These are phyloP conservation scores for Acanthosepion esculentum DNA, from an alignment of 2,888 invertebrate genomes.

Conservation along the genomic window DNA sequence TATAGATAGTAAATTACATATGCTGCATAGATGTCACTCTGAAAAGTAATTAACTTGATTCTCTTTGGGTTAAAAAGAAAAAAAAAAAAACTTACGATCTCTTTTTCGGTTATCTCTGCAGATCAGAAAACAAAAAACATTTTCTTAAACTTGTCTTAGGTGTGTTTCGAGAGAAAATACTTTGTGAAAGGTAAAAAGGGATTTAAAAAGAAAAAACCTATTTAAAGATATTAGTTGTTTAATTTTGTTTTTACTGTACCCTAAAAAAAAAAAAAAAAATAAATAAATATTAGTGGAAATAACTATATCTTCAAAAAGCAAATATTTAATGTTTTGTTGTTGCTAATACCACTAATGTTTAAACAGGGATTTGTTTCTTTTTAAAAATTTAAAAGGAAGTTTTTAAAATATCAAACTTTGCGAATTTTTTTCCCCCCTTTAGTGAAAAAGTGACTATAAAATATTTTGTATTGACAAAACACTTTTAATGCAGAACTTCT, in stretches of 20 bases:
- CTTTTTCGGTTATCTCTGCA: not conserved
- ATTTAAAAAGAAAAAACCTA: not conserved
- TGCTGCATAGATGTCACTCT: not conserved
- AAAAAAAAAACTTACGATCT: not conserved
- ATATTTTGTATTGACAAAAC: not conserved
- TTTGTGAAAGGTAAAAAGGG: not conserved
- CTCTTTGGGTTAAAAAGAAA: too few species aligned
- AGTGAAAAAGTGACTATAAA: not conserved
- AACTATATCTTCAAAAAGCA: not conserved
- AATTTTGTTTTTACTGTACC: not conserved
- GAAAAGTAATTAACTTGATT: not conserved
- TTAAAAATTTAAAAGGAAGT: not conserved
- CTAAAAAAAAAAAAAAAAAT: not conserved
- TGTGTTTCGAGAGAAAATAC: not conserved
- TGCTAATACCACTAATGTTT: not conserved
- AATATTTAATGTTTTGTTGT: not conserved
- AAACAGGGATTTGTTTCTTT: not conserved
- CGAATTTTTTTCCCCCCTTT: not conserved
- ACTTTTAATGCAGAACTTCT: not conserved
- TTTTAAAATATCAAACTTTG: constrained; percentile 7
- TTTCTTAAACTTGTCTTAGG: not conserved
- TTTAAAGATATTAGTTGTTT: too few species aligned
- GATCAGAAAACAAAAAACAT: too few species aligned
- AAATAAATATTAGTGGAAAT: not conserved
- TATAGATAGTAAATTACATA: not conserved